Evolutionary conservation across 2,797 vertebrate species (phyloP).

Genomic region (Pseudochaenichthys georgianus): DNA sequence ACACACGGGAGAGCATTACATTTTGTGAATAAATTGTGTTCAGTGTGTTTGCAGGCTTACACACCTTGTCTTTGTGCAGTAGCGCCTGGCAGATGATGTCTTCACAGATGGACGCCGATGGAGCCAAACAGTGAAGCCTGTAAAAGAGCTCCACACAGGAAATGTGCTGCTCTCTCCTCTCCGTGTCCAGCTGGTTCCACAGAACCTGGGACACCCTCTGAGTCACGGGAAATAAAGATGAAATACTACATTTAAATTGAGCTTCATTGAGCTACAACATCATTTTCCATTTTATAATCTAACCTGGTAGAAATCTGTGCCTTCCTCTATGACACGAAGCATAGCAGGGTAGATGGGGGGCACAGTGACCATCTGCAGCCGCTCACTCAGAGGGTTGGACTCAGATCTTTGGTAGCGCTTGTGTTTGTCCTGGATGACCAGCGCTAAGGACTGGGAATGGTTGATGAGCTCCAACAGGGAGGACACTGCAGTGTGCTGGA

Average conservation of each 20-base stretch:
- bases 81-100: constrained; percentile 96
- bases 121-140: constrained; percentile 95
- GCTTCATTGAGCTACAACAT: not conserved
- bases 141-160: constrained; percentile 96
- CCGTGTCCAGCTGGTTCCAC: constrained; percentile 94
- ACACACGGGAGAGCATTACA: not conserved
- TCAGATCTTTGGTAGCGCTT: constrained; percentile 89
- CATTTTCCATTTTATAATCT: constrained; percentile 12
- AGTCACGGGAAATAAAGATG: constrained; percentile 11
- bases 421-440: constrained; percentile 96
- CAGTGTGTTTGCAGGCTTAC: constrained; percentile 1
- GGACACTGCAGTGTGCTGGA: constrained; percentile 93
- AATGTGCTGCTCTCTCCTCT: constrained; percentile 92
- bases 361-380: constrained; percentile 95
- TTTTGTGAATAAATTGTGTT: constrained; percentile 1
- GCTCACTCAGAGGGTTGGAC: constrained; percentile 89
- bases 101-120: constrained; percentile 93
- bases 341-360: constrained; percentile 90
- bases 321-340: constrained; percentile 89
- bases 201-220: constrained; percentile 93
- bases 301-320: constrained; percentile 96
- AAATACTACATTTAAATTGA: not conserved
- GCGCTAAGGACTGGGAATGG: constrained; percentile 95
- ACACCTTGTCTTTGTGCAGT: constrained; percentile 91
- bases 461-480: constrained; percentile 94